Percentiles rank a stretch among this genome's conserved stretches.
Evolutionary conservation across 2,113 vertebrate genomes (phyloP).

Genomic region (Coregonus clupeaformis): DNA sequence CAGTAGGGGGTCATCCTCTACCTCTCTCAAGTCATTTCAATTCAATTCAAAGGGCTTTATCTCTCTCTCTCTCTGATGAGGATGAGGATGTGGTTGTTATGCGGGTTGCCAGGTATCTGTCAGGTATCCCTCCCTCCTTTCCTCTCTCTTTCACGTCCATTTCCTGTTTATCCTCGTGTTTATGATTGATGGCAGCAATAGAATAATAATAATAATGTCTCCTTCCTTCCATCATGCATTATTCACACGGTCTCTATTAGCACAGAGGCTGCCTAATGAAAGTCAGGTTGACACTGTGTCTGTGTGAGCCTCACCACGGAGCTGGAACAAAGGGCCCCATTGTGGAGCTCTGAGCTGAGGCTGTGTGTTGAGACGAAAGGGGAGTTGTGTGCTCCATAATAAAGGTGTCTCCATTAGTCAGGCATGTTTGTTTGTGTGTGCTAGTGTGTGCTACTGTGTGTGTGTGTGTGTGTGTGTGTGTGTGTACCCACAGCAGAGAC

Average conservation of each 20-base stretch:
- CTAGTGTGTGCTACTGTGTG: too few species aligned
- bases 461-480: too few species aligned
- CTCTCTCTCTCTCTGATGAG: neutral
- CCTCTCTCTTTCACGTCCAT: slow-evolving; percentile 2
- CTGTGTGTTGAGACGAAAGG: neutral
- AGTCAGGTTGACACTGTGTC: neutral
- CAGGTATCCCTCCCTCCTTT: neutral
- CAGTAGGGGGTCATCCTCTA: too few species aligned
- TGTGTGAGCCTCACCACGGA: neutral
- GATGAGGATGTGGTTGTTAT: neutral
- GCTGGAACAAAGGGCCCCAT: slow-evolving; percentile 3
- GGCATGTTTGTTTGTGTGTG: neutral
- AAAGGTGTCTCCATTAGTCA: neutral
- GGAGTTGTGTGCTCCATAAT: neutral
- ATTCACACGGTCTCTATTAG: slow-evolving; percentile 42
- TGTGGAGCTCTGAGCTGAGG: slow-evolving; percentile 31
- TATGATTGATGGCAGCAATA: slow-evolving; percentile 52
- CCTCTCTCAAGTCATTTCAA: too few species aligned
- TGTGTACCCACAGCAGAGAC: too few species aligned
- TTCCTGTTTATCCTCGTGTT: slow-evolving; percentile 19
- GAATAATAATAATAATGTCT: slow-evolving; percentile 53
- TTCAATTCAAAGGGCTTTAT: too few species aligned
- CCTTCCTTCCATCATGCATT: slow-evolving; percentile 26
- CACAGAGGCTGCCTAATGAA: slow-evolving; percentile 36
- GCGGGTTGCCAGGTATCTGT: neutral